Percentiles rank a stretch among this genome's conserved stretches.
Conservation (phyloP, 2,113 vertebrate genomes). For the Gasterosteus nipponicus region DNA sequence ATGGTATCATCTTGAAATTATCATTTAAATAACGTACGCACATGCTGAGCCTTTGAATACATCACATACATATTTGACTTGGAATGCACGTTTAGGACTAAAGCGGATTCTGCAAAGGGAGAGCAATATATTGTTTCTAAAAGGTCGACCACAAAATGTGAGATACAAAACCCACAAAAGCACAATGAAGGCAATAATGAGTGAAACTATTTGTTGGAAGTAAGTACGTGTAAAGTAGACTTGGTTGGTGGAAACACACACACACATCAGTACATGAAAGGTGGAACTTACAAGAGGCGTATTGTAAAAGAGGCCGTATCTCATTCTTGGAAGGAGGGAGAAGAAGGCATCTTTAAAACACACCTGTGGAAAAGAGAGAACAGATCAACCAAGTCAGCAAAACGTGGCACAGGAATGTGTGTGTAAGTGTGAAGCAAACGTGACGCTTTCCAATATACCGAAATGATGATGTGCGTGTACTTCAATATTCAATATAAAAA, state of each 20-base stretch:
- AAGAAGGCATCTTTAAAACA: slow-evolving; percentile 95
- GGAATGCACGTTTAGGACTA: slow-evolving; percentile 43
- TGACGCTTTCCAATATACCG: background rate
- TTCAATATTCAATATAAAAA: background rate
- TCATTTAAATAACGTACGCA: slow-evolving; percentile 72
- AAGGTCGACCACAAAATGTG: background rate
- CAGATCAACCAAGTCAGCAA: slow-evolving; percentile 13
- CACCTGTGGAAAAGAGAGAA: slow-evolving; percentile 79
- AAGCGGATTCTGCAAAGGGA: slow-evolving; percentile 19
- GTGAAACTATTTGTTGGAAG: background rate
- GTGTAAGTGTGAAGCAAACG: background rate
- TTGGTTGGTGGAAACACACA: background rate
- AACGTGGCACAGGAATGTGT: background rate
- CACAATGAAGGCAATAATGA: background rate
- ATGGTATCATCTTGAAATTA: slow-evolving; percentile 64
- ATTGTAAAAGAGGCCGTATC: slow-evolving; percentile 97
- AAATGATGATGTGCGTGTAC: background rate
- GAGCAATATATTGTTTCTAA: background rate
- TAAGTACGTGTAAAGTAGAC: background rate
- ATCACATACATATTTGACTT: slow-evolving; percentile 60
- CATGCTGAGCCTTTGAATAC: slow-evolving; percentile 44
- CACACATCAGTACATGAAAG: background rate
- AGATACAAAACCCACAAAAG: slow-evolving; percentile 5
- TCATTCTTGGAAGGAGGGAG: slow-evolving; percentile 94
- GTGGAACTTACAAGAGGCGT: slow-evolving; percentile 90